Conservation (phyloP, 2,888 invertebrate species). For the Conomelus anceps region DNA sequence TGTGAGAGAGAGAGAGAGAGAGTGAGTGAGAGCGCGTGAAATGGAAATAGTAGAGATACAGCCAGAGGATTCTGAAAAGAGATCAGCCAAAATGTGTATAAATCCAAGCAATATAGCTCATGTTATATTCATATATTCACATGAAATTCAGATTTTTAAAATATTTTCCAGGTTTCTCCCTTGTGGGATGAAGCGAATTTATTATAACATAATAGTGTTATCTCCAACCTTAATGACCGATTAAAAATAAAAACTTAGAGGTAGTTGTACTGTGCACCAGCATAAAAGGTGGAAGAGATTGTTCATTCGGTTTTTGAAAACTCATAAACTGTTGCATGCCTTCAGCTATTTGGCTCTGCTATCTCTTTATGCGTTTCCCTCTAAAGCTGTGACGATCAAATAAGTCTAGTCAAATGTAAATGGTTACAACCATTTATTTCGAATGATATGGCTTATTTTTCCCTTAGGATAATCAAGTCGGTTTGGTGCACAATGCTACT, state of each 20-base stretch:
- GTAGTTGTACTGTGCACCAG: too few relatives aligned
- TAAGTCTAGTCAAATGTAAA: background rate
- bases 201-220: background rate
- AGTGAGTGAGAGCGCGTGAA: background rate
- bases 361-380: background rate
- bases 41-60: background rate
- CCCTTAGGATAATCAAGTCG: background rate
- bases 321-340: background rate
- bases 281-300: background rate
- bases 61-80: background rate
- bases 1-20: background rate
- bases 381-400: background rate
- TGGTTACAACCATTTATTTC: background rate
- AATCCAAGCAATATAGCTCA: background rate
- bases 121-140: background rate
- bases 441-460: background rate
- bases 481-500: background rate
- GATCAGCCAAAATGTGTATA: background rate
- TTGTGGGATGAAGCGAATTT: background rate
- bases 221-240: background rate
- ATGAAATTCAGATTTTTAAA: background rate
- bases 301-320: background rate
- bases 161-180: background rate
- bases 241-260: background rate
- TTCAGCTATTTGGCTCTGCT: background rate